Conservation (phyloP, 2,797 vertebrate genomes). For the Myotis planiceps region DNA sequence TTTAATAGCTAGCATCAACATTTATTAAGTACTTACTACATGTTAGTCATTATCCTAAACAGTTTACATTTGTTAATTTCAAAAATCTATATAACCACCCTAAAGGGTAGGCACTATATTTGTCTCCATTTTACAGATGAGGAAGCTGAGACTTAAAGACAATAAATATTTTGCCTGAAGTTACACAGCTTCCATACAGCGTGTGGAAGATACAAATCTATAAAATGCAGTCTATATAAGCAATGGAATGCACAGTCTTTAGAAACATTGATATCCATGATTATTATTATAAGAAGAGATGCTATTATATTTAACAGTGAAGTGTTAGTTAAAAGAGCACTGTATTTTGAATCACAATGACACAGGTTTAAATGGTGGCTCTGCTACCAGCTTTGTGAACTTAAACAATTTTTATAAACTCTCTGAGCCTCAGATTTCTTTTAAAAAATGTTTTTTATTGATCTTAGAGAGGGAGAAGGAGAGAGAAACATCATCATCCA, state of each 20-base stretch:
- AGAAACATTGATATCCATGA: not conserved
- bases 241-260: not conserved
- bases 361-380: not conserved
- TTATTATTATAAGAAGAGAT: not conserved
- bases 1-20: not conserved
- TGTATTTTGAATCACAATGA: not conserved
- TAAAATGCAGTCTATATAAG: not conserved
- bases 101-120: not conserved
- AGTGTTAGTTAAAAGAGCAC: not conserved
- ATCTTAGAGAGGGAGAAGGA: not conserved
- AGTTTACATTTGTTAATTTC: not conserved
- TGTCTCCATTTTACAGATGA: not conserved
- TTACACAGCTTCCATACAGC: not conserved
- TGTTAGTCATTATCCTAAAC: not conserved
- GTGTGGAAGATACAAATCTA: not conserved
- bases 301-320: not conserved
- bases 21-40: not conserved
- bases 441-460: not conserved
- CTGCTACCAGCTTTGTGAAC: not conserved
- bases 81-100: not conserved
- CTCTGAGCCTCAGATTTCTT: not conserved
- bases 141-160: not conserved
- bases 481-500: not conserved
- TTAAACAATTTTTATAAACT: not conserved
- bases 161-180: not conserved